These are phyloP conservation scores for Thymelicus lineola DNA, from an alignment of 2,888 invertebrate genomes.

Conservation along the genomic window DNA sequence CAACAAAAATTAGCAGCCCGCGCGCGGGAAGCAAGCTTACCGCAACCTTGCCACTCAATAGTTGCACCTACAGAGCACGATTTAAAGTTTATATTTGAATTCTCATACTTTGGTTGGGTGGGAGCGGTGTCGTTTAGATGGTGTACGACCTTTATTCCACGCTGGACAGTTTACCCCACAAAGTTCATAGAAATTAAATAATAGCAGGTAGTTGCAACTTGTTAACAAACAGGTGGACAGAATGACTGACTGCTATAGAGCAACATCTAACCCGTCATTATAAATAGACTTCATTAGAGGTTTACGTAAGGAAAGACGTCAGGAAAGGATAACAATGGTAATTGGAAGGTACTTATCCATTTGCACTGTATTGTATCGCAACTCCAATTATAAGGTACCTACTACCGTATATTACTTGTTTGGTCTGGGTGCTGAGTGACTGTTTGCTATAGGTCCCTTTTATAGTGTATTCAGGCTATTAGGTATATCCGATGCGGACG, in stretches of 20 bases:
- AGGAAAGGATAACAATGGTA: background rate
- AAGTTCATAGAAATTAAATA: too few species aligned
- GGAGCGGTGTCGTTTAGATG: too few species aligned
- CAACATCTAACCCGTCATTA: background rate
- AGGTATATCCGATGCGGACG: too few species aligned
- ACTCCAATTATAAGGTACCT: background rate
- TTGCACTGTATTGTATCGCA: background rate
- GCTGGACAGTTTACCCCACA: too few species aligned
- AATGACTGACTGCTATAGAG: background rate
- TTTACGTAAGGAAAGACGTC: background rate
- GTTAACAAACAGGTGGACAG: background rate
- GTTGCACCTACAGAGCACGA: too few species aligned
- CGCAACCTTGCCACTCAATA: too few species aligned
- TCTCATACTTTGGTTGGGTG: too few species aligned
- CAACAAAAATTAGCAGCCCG: too few species aligned
- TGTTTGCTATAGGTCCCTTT: background rate
- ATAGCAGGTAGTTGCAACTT: background rate
- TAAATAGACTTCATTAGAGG: background rate
- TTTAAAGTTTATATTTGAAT: too few species aligned
- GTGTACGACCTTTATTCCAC: too few species aligned
- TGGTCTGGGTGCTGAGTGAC: background rate
- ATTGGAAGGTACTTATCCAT: conserved; percentile 1
- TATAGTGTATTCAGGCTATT: too few species aligned
- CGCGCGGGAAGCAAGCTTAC: too few species aligned
- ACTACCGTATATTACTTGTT: background rate